Evolutionary conservation across 2,888 invertebrate species (phyloP), one percentile per base, ranked within the genome.

Genomic region (Synergus japonicus): DNA sequence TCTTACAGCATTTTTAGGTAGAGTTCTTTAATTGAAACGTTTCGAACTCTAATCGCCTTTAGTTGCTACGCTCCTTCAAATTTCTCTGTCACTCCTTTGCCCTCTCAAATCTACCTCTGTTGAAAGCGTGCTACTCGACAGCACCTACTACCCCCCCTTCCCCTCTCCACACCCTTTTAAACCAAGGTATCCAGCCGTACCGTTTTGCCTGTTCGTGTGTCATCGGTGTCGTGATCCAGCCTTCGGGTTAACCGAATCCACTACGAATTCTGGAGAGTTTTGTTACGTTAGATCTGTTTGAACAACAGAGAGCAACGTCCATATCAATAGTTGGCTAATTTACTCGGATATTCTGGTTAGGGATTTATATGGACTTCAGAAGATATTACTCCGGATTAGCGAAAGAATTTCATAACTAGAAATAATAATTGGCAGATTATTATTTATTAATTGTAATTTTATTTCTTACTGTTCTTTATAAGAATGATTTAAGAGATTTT

Each of bases 31-130:
- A 1, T 44, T 9, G 2, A 44, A 13, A 13, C 5, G 0, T 12
- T 22, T 60, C 22, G 5, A 22, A 5, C 12, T 22, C 1, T 18
- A 22, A 60, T 22, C 12, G 22, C 22, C 22, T 12, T 22, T 12
- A 4, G 12, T 60, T 60, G 60, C 22, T 60, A 60, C 60, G 60
- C 60, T 60, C 60, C 60, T 60, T 60, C 22, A 22, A 22, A 60
- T 22, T 60, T 60, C 60, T 60, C 22, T 60, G 60, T 22, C 60
- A 60, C 60, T 60, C 60, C 12, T 60, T 22, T 60, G 60, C 76
- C 64, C 79, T 49, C 76, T 78, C 78, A 80, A 60, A 63, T 64
- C 77, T 77, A 65, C 78, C 76, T 64, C 80, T 22, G 18, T 12
- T 60, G 60, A 60, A 60, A 60, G 60, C 60, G 60, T 60, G 60